A percentile compares a stretch with the other conserved stretches of the same genome.
Evolutionary conservation across 2,888 invertebrate genomes (phyloP).

Genomic region (Dilophus febrilis): DNA sequence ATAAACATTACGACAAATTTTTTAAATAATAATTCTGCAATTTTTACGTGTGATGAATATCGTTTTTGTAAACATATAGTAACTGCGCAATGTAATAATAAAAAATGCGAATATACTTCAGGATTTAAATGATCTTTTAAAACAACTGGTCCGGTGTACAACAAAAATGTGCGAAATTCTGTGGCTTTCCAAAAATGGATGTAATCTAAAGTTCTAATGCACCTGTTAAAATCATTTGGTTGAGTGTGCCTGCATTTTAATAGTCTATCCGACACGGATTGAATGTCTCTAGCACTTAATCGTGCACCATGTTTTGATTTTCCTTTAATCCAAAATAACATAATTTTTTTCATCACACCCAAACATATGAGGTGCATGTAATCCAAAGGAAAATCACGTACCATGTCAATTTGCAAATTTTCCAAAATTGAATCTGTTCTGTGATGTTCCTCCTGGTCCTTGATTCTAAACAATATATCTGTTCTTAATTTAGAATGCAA

Average conservation of each 20-base stretch:
- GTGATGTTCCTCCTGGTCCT: constrained; percentile 3
- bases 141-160: constrained; percentile 11
- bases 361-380: constrained; percentile 5
- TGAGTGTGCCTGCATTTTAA: too few species aligned
- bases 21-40: constrained; percentile 6
- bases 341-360: constrained; percentile 2
- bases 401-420: constrained; percentile 5
- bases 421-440: background rate
- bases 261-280: background rate
- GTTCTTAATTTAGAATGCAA: background rate
- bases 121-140: constrained; percentile 7
- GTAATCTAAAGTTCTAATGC: background rate
- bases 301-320: background rate
- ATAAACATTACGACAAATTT: constrained; percentile 8
- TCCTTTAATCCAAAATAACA: background rate
- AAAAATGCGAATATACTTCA: constrained; percentile 11
- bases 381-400: constrained; percentile 3
- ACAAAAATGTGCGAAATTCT: constrained; percentile 12
- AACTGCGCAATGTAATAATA: constrained; percentile 11
- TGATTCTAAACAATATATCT: background rate
- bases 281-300: background rate
- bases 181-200: constrained; percentile 12
- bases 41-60: too few species aligned
- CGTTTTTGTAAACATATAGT: constrained; percentile 14
- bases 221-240: constrained; percentile 5